These are phyloP conservation scores for Alectoris magna DNA, from an alignment of 2,797 vertebrate genomes.

Conservation along the genomic window DNA sequence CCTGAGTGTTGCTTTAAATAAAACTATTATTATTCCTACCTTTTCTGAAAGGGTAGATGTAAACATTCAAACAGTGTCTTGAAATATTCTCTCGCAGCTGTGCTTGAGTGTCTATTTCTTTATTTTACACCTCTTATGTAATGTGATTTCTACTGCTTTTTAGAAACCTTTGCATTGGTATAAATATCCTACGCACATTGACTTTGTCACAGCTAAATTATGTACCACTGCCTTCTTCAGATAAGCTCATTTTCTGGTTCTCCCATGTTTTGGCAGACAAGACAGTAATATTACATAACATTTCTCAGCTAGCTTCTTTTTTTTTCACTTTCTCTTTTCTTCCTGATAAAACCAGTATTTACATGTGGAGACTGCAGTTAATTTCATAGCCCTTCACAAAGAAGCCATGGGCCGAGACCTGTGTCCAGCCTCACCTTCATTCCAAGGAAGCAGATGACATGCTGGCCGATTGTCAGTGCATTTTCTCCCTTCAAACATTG, in stretches of 20 bases:
- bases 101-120: background rate
- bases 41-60: background rate
- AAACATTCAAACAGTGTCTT: conserved; percentile 27
- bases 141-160: background rate
- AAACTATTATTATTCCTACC: conserved; percentile 30
- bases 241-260: background rate
- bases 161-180: background rate
- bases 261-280: background rate
- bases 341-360: background rate
- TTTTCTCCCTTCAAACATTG: background rate
- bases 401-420: background rate
- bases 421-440: background rate
- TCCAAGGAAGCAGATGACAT: background rate
- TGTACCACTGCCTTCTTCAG: background rate
- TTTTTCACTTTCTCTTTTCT: background rate
- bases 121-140: background rate
- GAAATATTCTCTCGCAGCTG: conserved; percentile 11
- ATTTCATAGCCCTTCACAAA: background rate
- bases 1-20: background rate
- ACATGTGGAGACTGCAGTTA: background rate
- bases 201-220: background rate
- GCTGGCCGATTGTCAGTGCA: background rate
- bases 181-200: background rate
- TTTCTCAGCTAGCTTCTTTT: background rate
- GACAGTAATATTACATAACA: background rate